Percentiles rank a stretch among this genome's conserved stretches.
phyloP scores from a whole-genome alignment of 1,140 invertebrate species.

The Drosophila bocqueti region DNA sequence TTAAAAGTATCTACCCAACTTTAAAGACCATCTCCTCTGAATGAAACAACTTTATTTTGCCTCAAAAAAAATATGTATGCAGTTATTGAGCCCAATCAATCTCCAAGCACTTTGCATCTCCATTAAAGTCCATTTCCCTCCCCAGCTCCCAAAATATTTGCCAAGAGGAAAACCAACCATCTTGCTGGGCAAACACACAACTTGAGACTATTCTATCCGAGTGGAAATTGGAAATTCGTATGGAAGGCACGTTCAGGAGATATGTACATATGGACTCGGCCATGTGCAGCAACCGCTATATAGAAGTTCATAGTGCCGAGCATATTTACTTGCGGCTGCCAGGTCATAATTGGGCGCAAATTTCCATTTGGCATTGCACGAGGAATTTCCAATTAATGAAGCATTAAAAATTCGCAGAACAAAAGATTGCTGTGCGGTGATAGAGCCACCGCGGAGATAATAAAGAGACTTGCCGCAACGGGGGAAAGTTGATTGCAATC shows the following conservation, averaged over 20 bases:
- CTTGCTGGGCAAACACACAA: constrained; percentile 36
- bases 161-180: constrained; percentile 31
- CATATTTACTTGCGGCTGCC: constrained; percentile 45
- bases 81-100: constrained; percentile 7
- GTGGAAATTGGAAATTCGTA: constrained; percentile 41
- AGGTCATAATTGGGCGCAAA: constrained; percentile 34
- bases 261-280: constrained; percentile 6
- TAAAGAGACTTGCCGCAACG: constrained; percentile 29
- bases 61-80: background rate
- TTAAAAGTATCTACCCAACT: background rate
- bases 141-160: constrained; percentile 20
- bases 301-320: constrained; percentile 22
- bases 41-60: background rate
- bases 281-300: background rate
- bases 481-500: constrained; percentile 71
- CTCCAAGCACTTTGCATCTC: constrained; percentile 38
- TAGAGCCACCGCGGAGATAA: constrained; percentile 65
- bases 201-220: constrained; percentile 40
- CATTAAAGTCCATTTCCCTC: constrained; percentile 28
- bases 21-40: background rate
- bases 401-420: constrained; percentile 62
- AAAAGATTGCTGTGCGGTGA: constrained; percentile 53
- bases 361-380: constrained; percentile 32
- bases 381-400: constrained; percentile 70
- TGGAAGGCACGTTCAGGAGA: constrained; percentile 39